Percentiles rank a stretch among this genome's conserved stretches.
Evolutionary conservation across 2,113 vertebrate species (phyloP).

Genomic region (Oceanites oceanicus): DNA sequence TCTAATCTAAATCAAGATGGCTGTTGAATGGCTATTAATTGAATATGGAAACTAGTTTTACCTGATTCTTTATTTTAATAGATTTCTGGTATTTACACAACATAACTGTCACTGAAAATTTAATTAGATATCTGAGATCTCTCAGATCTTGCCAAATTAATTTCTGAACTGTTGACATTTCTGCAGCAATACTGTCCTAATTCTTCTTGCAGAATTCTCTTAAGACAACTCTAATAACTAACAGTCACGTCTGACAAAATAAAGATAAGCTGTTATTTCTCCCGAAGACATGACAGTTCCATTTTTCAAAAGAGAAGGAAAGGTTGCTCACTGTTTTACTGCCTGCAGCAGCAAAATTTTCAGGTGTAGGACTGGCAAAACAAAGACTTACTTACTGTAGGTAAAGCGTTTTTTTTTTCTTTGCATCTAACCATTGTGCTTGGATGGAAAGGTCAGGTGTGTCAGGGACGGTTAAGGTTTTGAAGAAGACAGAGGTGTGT

Average conservation of each 20-base stretch:
- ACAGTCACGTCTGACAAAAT: constrained; percentile 38
- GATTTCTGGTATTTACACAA: constrained; percentile 25
- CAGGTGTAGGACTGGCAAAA: constrained; percentile 26
- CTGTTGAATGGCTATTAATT: neutral
- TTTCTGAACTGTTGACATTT: constrained; percentile 41
- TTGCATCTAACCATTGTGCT: neutral
- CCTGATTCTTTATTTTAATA: neutral
- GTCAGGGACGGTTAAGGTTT: constrained; percentile 63
- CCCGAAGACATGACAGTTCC: neutral
- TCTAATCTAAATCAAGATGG: neutral
- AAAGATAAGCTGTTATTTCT: constrained; percentile 49
- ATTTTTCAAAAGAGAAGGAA: neutral
- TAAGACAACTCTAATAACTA: constrained; percentile 31
- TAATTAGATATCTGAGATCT: constrained; percentile 33
- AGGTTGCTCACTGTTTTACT: neutral
- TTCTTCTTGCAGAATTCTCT: constrained; percentile 32
- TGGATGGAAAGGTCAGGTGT: constrained; percentile 66
- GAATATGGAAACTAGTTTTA: neutral
- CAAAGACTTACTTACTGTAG: constrained; percentile 43
- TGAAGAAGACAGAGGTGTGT: constrained; percentile 64
- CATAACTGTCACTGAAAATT: constrained; percentile 1
- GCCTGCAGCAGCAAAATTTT: constrained; percentile 32
- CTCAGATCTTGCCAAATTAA: constrained; percentile 45
- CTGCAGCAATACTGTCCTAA: constrained; percentile 18
- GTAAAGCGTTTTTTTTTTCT: constrained; percentile 11